Evolutionary conservation across 92 coral and sea anemone genomes (phyloP).

Genomic region (Epizoanthus stellaris): DNA sequence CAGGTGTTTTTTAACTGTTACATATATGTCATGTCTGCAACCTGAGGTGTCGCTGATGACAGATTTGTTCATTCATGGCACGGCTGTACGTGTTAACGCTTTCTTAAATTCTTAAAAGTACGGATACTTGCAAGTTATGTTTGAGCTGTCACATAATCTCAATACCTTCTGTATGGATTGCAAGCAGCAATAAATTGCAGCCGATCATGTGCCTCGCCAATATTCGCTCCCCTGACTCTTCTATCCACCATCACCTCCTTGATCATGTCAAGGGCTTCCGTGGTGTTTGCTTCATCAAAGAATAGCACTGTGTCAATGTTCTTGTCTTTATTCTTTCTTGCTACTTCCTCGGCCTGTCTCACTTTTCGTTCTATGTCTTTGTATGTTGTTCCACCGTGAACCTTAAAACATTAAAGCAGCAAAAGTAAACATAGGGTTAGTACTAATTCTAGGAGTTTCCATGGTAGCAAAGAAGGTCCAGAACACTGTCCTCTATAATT

Average conservation of each 20-base stretch:
- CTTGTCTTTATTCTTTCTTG: conserved; percentile 55
- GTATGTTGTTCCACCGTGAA: conserved; percentile 87
- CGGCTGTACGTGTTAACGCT: too few relatives aligned
- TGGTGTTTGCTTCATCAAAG: conserved; percentile 90
- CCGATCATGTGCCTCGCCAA: conserved; percentile 66
- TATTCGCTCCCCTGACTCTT: conserved; percentile 70
- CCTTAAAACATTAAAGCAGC: conserved; percentile 40
- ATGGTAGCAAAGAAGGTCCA: too few relatives aligned
- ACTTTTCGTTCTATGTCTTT: conserved; percentile 77
- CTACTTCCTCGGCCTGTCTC: conserved; percentile 76
- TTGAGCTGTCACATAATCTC: not conserved
- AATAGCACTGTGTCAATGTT: conserved; percentile 80
- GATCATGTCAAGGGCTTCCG: conserved; percentile 82
- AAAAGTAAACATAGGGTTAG: not conserved
- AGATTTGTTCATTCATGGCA: too few relatives aligned
- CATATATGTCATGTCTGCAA: too few relatives aligned
- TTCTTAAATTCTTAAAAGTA: not conserved
- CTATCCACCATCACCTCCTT: conserved; percentile 92
- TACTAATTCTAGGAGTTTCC: too few relatives aligned
- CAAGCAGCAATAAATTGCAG: conserved; percentile 88
- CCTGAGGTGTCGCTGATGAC: too few relatives aligned
- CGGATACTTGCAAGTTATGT: not conserved
- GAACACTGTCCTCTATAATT: too few relatives aligned
- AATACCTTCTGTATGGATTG: conserved; percentile 80
- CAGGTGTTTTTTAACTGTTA: too few relatives aligned